These are phyloP conservation scores for Pelosia muscerda DNA, from an alignment of 2,888 invertebrate genomes.

Conservation along the genomic window DNA sequence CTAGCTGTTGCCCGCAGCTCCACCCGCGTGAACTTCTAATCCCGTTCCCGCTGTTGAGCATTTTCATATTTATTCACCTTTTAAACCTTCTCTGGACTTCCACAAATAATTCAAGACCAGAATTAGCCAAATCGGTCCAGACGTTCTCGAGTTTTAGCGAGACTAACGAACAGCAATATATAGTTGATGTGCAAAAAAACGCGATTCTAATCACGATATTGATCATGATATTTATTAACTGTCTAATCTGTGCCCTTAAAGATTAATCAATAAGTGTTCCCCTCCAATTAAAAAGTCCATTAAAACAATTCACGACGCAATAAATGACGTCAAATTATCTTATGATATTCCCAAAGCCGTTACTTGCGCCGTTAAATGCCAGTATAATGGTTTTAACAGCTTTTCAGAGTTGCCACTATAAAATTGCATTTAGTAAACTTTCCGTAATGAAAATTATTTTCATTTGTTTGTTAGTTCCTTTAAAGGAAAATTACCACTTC, in stretches of 20 bases:
- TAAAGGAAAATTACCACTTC: constrained; percentile 36
- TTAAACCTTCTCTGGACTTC: no score
- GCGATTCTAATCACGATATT: no score
- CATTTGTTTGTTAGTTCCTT: constrained; percentile 38
- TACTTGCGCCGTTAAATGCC: constrained; percentile 45
- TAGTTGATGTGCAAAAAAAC: background rate
- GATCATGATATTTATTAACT: no score
- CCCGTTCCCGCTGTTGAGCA: no score
- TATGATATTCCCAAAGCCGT: constrained; percentile 38
- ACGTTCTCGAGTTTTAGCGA: no score
- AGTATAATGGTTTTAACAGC: constrained; percentile 46
- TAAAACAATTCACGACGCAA: constrained; percentile 33
- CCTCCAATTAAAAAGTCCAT: constrained; percentile 2
- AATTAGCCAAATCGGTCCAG: no score
- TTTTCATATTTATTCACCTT: no score
- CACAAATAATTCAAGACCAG: no score
- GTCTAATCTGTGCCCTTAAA: background rate
- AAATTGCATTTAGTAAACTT: constrained; percentile 51
- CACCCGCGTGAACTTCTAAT: no score
- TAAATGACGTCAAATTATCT: constrained; percentile 39
- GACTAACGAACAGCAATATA: no score
- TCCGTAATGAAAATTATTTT: constrained; percentile 51
- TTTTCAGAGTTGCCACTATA: constrained; percentile 38
- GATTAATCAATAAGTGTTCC: background rate
- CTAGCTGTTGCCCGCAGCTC: no score